A percentile compares a stretch with the other conserved stretches of the same genome.
Conservation (phyloP, 2,113 vertebrate species). For the Mus pahari region DNA sequence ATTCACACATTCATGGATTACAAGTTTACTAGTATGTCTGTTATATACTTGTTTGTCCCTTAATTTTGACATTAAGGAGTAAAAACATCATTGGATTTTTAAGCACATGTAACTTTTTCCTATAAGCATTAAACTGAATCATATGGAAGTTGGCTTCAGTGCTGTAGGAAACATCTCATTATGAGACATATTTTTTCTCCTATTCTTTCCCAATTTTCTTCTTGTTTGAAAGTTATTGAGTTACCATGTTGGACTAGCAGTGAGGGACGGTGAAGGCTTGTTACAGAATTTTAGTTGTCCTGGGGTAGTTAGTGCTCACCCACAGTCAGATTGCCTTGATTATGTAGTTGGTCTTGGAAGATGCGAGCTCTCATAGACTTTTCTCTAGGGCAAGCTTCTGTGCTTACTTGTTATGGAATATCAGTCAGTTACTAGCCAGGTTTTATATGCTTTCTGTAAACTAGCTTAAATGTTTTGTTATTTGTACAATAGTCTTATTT, state of each 20-base stretch:
- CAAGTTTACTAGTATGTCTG: conserved; percentile 26
- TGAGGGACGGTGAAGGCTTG: neutral
- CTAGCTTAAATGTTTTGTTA: neutral
- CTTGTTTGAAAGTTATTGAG: neutral
- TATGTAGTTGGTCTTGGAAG: neutral
- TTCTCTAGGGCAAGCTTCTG: neutral
- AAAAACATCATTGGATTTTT: conserved; percentile 42
- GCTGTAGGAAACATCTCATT: neutral
- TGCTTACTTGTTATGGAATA: neutral
- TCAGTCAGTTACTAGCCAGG: neutral
- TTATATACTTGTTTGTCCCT: conserved; percentile 24
- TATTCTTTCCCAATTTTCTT: neutral
- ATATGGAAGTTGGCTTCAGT: neutral
- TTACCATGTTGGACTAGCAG: neutral
- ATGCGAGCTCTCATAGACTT: neutral
- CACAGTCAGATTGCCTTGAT: neutral
- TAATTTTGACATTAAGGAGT: conserved; percentile 8
- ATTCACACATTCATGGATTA: conserved; percentile 20
- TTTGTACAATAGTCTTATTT: neutral
- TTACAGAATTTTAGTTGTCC: neutral
- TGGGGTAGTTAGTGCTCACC: neutral
- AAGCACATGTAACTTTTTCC: neutral
- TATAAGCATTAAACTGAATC: conserved; percentile 30
- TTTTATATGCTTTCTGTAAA: conserved; percentile 11
- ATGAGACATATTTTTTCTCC: neutral